phyloP scores from a whole-genome alignment of 1,140 invertebrate species.

The Drosophila triauraria region DNA sequence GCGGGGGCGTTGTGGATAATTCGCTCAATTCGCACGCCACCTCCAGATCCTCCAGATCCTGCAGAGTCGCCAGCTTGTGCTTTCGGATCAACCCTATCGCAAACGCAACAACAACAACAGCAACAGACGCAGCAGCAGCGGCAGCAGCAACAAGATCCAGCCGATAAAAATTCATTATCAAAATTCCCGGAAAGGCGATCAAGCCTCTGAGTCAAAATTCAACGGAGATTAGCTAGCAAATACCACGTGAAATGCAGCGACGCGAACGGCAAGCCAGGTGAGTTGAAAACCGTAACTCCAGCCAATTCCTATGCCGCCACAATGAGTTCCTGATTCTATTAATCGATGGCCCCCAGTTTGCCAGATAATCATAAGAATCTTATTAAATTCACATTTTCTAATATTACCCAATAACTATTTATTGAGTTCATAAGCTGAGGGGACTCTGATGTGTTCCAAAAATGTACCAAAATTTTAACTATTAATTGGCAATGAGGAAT shows the following conservation, averaged over 20 bases:
- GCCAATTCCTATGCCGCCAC: background rate
- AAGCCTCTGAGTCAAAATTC: constrained; percentile 63
- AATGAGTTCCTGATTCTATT: background rate
- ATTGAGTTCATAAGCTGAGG: too few relatives aligned
- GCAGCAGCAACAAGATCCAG: constrained; percentile 31
- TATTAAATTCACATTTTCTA: background rate
- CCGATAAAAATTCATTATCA: constrained; percentile 52
- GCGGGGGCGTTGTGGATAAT: constrained; percentile 30
- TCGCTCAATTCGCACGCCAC: constrained; percentile 36
- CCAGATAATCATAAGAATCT: background rate
- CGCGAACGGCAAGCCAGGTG: constrained; percentile 77
- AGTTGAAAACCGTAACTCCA: constrained; percentile 17
- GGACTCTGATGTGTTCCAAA: too few relatives aligned
- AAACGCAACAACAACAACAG: constrained; percentile 15
- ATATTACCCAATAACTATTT: too few relatives aligned
- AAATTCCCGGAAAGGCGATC: constrained; percentile 68
- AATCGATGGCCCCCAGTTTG: background rate
- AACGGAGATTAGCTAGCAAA: constrained; percentile 49
- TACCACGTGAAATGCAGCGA: constrained; percentile 62
- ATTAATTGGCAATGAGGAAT: background rate
- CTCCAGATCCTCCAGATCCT: constrained; percentile 27
- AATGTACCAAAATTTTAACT: background rate
- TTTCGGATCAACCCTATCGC: constrained; percentile 52
- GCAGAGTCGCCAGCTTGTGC: constrained; percentile 14
- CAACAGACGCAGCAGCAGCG: constrained; percentile 20